A percentile compares a stretch with the other conserved stretches of the same genome.
Conservation (phyloP, 2,797 vertebrate species). For the Menidia menidia region DNA sequence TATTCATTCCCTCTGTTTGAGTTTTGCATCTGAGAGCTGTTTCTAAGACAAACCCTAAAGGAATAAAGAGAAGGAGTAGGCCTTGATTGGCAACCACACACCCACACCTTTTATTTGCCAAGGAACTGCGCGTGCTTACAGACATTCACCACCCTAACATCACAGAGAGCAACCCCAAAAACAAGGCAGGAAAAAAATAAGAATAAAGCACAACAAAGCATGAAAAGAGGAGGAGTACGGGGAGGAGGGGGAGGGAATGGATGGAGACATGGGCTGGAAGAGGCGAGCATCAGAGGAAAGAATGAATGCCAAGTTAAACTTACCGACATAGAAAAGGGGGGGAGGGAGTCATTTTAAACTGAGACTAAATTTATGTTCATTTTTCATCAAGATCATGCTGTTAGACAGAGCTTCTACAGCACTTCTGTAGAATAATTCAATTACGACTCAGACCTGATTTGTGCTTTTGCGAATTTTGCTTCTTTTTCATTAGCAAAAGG, state of each 20-base stretch:
- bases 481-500: slow-evolving; percentile 4
- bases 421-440: slow-evolving; percentile 1
- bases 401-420: slow-evolving; percentile 6
- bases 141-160: slow-evolving; percentile 71
- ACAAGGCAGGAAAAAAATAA: slow-evolving; percentile 60
- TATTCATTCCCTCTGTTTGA: slow-evolving; percentile 76
- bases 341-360: slow-evolving; percentile 48
- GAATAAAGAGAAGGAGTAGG: slow-evolving; percentile 72
- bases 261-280: slow-evolving; percentile 54
- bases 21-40: slow-evolving; percentile 61
- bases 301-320: slow-evolving; percentile 69
- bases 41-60: slow-evolving; percentile 70
- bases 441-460: slow-evolving; percentile 2
- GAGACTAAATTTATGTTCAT: slow-evolving; percentile 23
- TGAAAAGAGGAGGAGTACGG: slow-evolving; percentile 63
- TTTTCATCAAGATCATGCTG: slow-evolving; percentile 11
- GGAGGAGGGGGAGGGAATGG: slow-evolving; percentile 17
- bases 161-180: slow-evolving; percentile 66
- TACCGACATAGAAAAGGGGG: slow-evolving; percentile 69
- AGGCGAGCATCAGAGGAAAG: slow-evolving; percentile 61
- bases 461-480: not conserved
- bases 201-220: slow-evolving; percentile 63
- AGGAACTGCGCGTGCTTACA: slow-evolving; percentile 63
- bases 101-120: slow-evolving; percentile 75
- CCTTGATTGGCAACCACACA: slow-evolving; percentile 75